These are phyloP conservation scores for Felis chaus DNA, from an alignment of 2,113 vertebrate species.

Conservation along the genomic window DNA sequence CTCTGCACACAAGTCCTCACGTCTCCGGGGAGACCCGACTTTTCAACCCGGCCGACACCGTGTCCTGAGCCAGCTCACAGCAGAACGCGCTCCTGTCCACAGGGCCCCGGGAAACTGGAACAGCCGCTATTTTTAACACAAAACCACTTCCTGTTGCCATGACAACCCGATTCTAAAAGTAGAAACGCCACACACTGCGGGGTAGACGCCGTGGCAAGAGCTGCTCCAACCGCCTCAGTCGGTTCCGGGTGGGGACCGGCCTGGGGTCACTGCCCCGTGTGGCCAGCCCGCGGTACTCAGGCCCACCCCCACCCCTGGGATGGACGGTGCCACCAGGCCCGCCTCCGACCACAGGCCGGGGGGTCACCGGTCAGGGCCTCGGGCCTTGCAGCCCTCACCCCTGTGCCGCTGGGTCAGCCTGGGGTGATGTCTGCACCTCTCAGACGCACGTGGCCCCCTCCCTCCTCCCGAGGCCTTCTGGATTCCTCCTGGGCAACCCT, in stretches of 20 bases:
- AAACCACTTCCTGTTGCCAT: slow-evolving; percentile 75
- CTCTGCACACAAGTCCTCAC: background rate
- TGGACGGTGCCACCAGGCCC: background rate
- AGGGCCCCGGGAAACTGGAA: slow-evolving; percentile 72
- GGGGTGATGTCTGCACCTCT: accelerated
- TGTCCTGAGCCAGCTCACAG: slow-evolving; percentile 58
- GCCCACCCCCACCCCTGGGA: background rate
- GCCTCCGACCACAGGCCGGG: background rate
- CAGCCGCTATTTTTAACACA: slow-evolving; percentile 83
- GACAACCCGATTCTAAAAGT: slow-evolving; percentile 83
- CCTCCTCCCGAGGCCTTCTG: background rate
- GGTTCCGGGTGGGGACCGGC: accelerated
- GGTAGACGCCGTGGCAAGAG: slow-evolving; percentile 24
- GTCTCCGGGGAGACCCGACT: background rate
- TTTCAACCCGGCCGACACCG: slow-evolving; percentile 32
- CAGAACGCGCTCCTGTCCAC: slow-evolving; percentile 57
- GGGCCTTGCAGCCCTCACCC: no score
- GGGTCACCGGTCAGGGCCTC: background rate
- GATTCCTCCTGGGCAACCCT: accelerated
- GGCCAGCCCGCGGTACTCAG: accelerated
- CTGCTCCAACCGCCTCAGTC: background rate
- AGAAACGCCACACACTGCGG: slow-evolving; percentile 61
- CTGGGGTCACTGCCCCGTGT: accelerated
- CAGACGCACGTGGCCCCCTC: background rate
- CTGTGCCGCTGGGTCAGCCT: no score